Evolutionary conservation across 2,888 invertebrate species (phyloP).

Genomic region (Sinelater perroti): DNA sequence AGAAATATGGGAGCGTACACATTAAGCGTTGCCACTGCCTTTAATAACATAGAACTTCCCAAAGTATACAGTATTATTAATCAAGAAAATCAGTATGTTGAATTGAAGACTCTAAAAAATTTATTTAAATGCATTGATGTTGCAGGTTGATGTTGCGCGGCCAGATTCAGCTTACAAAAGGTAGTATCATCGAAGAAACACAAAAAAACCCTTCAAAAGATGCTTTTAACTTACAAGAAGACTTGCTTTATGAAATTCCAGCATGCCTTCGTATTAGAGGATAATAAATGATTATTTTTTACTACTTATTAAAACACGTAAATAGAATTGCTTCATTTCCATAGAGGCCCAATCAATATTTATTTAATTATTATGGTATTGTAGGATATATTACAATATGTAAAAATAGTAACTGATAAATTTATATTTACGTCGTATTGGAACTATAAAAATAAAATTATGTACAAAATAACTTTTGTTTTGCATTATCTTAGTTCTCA

Average conservation of each 20-base stretch:
- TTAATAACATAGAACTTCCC: conserved; percentile 93
- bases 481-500: no score
- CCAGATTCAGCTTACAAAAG: neutral
- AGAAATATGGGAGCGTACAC: conserved; percentile 98
- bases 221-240: neutral
- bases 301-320: no score
- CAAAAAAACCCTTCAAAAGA: neutral
- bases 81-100: conserved; percentile 67
- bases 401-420: no score
- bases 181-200: neutral
- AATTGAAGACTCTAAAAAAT: neutral
- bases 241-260: neutral
- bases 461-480: no score
- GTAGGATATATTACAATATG: no score
- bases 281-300: no score
- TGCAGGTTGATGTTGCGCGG: neutral
- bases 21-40: conserved; percentile 87
- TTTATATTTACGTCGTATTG: no score
- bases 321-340: no score
- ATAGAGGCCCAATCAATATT: no score
- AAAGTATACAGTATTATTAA: conserved; percentile 74
- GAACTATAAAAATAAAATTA: no score
- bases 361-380: no score
- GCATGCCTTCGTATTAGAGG: neutral
- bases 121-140: neutral